Evolutionary conservation across 2,797 vertebrate genomes (phyloP).

Genomic region (Gadopsis marmoratus): DNA sequence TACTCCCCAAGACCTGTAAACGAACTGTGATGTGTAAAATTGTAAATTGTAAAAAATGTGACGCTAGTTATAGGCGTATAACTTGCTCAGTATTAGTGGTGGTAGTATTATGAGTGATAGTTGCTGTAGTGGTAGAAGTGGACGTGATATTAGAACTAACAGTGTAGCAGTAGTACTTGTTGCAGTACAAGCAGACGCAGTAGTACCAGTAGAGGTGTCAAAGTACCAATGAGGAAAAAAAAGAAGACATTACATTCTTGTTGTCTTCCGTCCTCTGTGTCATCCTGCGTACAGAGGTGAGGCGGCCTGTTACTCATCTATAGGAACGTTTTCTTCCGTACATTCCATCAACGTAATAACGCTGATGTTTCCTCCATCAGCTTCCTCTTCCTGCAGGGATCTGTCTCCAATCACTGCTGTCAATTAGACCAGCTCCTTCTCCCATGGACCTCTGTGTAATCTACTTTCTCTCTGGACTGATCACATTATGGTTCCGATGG

Average conservation of each 20-base stretch:
- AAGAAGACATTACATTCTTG: background rate
- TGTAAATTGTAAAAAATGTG: no score
- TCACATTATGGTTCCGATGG: conserved; percentile 90
- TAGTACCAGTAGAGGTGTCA: no score
- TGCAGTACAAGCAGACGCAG: no score
- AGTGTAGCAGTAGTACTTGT: background rate
- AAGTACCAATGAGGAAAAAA: background rate
- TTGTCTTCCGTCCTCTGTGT: conserved; percentile 20
- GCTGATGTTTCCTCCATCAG: conserved; percentile 91
- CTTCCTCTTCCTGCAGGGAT: conserved; percentile 88
- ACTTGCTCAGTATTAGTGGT: background rate
- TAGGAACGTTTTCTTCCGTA: conserved; percentile 75
- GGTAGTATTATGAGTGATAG: background rate
- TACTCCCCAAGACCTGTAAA: no score
- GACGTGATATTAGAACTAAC: background rate
- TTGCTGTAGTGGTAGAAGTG: background rate
- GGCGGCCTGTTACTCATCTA: conserved; percentile 45
- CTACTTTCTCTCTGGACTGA: conserved; percentile 93
- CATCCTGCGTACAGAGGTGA: conserved; percentile 27
- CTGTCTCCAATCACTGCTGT: conserved; percentile 95
- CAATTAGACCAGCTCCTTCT: conserved; percentile 91
- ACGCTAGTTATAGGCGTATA: no score
- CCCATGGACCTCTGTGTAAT: conserved; percentile 92
- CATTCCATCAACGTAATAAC: conserved; percentile 87
- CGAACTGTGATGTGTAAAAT: no score